These are phyloP conservation scores for Bellardia bayeri DNA, from an alignment of 2,888 invertebrate genomes.

Conservation along the genomic window DNA sequence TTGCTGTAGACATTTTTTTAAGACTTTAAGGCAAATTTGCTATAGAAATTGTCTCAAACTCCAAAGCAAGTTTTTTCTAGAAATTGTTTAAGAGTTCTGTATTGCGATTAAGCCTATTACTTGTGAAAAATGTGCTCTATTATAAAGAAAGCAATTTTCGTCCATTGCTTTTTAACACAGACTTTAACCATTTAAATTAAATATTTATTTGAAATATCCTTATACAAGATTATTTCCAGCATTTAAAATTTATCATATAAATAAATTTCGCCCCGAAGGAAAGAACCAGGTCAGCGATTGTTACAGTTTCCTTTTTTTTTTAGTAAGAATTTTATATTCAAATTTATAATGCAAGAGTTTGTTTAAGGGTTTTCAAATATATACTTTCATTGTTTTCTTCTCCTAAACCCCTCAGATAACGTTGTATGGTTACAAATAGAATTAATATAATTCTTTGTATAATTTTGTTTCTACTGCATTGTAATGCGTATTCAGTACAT, in stretches of 20 bases:
- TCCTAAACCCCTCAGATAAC: neutral
- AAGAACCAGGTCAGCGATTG: neutral
- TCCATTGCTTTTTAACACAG: too few species aligned
- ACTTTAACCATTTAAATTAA: too few species aligned
- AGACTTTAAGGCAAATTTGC: too few species aligned
- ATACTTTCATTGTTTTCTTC: neutral
- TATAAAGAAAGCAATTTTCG: too few species aligned
- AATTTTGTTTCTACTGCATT: constrained; percentile 4
- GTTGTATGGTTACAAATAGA: neutral
- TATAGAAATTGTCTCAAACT: too few species aligned
- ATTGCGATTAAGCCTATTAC: too few species aligned
- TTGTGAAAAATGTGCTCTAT: too few species aligned
- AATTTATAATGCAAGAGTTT: neutral
- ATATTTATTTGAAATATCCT: too few species aligned
- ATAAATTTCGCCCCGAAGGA: neutral
- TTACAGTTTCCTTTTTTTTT: neutral
- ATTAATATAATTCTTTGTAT: neutral
- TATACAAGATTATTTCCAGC: too few species aligned
- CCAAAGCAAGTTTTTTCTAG: too few species aligned
- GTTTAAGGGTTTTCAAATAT: neutral
- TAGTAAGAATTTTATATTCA: neutral
- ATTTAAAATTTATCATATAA: neutral
- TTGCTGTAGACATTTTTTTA: too few species aligned
- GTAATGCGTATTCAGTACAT: neutral
- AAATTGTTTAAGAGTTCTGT: too few species aligned